These are phyloP conservation scores for Gryllus bimaculatus DNA, from an alignment of 1,140 invertebrate genomes.

Conservation along the genomic window DNA sequence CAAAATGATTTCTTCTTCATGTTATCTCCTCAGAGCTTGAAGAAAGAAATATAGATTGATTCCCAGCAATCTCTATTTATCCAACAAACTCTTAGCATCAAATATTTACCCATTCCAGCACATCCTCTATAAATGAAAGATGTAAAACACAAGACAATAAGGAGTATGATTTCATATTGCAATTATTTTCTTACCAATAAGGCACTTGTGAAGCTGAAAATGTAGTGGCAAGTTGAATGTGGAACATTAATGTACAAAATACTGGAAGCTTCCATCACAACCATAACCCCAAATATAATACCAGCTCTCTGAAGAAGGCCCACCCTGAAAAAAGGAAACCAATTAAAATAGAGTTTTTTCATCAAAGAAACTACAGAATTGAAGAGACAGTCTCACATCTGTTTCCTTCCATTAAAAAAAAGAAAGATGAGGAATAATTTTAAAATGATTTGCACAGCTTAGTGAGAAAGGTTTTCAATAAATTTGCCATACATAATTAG, in stretches of 20 bases:
- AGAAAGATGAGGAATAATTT: too few species aligned
- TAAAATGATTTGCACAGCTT: too few species aligned
- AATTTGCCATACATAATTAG: too few species aligned
- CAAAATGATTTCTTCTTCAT: too few species aligned
- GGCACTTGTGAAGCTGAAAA: conserved; percentile 46
- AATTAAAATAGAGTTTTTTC: neutral
- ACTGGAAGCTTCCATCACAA: conserved; percentile 45
- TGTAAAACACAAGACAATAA: neutral
- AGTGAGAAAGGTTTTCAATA: too few species aligned
- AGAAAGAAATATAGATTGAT: too few species aligned
- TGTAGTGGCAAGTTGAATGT: conserved; percentile 44
- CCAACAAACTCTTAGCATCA: too few species aligned
- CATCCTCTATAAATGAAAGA: neutral
- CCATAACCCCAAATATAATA: conserved; percentile 43
- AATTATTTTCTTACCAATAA: conserved; percentile 37
- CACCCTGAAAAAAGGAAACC: conserved; percentile 34
- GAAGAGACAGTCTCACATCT: too few species aligned
- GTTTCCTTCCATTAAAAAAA: too few species aligned
- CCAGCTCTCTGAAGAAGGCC: conserved; percentile 48
- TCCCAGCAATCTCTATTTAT: too few species aligned
- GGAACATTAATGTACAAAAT: conserved; percentile 50
- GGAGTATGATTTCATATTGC: neutral
- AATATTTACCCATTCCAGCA: neutral
- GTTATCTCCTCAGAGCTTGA: too few species aligned
- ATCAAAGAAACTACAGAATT: too few species aligned